Conservation (phyloP, 1,140 invertebrate species). For the Dolichoris vasculosae region DNA sequence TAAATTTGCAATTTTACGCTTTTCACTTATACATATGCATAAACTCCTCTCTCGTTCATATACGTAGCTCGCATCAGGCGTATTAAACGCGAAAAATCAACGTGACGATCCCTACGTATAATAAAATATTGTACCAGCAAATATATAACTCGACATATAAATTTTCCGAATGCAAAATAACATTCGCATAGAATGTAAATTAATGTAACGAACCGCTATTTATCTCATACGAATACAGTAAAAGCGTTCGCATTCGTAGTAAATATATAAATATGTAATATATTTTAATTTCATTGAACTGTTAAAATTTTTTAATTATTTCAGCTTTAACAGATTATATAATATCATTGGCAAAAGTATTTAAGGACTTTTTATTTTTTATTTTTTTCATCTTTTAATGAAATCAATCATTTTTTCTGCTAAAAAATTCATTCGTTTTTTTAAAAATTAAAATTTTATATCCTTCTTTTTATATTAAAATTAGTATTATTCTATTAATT, state of each 20-base stretch:
- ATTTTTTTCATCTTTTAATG: too few species aligned
- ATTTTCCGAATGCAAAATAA: background rate
- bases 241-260: background rate
- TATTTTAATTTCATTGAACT: background rate
- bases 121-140: background rate
- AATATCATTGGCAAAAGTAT: too few species aligned
- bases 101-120: background rate
- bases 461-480: too few species aligned
- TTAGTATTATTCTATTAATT: too few species aligned
- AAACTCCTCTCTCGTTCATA: background rate
- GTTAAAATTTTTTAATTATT: too few species aligned
- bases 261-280: background rate
- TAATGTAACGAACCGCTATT: background rate
- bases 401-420: too few species aligned
- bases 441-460: too few species aligned
- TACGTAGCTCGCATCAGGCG: background rate
- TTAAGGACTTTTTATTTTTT: too few species aligned
- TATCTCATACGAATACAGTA: background rate
- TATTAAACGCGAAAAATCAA: constrained; percentile 15
- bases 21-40: background rate
- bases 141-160: background rate
- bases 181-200: background rate
- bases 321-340: too few species aligned
- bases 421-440: too few species aligned
- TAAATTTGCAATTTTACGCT: constrained; percentile 30